A percentile compares a stretch with the other conserved stretches of the same genome.
These are phyloP conservation scores for Apistogramma diplotaenia DNA, from an alignment of 2,113 vertebrate genomes.

Conservation along the genomic window DNA sequence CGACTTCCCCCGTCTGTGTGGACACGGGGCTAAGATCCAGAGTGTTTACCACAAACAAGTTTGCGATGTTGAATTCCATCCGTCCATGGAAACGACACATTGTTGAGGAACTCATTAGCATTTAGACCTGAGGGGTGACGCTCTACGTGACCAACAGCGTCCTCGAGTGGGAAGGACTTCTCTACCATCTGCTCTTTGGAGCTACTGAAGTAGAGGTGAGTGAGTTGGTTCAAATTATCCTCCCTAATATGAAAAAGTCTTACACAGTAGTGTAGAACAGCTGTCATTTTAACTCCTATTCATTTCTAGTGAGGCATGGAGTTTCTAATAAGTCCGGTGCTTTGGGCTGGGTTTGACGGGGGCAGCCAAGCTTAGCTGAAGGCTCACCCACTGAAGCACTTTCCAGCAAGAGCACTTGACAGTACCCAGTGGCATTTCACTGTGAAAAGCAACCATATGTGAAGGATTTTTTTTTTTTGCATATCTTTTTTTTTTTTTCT, in stretches of 20 bases:
- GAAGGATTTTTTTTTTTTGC: constrained; percentile 1
- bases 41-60: background rate
- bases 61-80: background rate
- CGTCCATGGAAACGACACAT: background rate
- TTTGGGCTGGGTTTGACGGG: constrained; percentile 36
- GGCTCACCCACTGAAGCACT: constrained; percentile 34
- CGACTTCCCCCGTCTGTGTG: background rate
- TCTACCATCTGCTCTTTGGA: background rate
- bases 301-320: constrained; percentile 9
- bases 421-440: constrained; percentile 25
- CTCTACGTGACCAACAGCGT: background rate
- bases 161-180: background rate
- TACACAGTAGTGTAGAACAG: background rate
- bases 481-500: background rate
- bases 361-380: constrained; percentile 23
- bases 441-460: constrained; percentile 17
- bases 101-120: background rate
- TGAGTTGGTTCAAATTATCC: background rate
- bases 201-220: constrained; percentile 34
- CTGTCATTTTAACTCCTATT: constrained; percentile 31
- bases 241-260: background rate
- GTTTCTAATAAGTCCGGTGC: constrained; percentile 33
- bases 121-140: background rate
- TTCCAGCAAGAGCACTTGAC: constrained; percentile 22
- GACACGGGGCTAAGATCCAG: background rate